These are phyloP conservation scores for crab-eating macaque (Macaca fascicularis) DNA, from an alignment of 2,113 vertebrate species.

Conservation along the genomic window T2T-MFA8v1.1 NC_088391.1:57776001-57776500, in stretches of 20 bases:
- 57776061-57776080: background rate
- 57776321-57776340: background rate
- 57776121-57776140: background rate
- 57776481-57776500: background rate
- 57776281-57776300: background rate
- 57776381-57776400: background rate
- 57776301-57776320: background rate
- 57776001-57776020: background rate
- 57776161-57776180: background rate
- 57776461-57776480: background rate
- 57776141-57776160: background rate
- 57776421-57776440: background rate
- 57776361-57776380: background rate
- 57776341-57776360: slow-evolving; percentile 5
- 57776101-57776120: background rate
- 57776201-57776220: background rate
- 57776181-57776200: background rate
- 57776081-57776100: background rate
- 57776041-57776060: background rate
- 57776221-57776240: background rate
- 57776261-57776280: background rate
- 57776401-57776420: slow-evolving; percentile 3
- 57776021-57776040: background rate
- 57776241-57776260: background rate
- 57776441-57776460: background rate